Base-by-base conservation (phyloP, 2,888 invertebrate species). In the Cyclophora albipunctata region DNA sequence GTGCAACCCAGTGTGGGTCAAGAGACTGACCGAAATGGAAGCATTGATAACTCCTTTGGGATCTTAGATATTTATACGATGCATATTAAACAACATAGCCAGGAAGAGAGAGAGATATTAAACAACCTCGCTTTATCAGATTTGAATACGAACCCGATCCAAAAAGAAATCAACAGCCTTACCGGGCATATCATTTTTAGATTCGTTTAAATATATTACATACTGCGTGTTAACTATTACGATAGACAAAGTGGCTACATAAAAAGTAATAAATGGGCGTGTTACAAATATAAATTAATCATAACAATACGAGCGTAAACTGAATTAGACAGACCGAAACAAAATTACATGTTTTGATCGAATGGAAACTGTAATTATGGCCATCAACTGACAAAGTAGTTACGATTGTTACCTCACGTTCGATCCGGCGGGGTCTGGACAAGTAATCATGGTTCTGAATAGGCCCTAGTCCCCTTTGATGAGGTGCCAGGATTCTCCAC, bases 391-490 rank as follows among this genome's bases (percentile, higher is more conserved):
- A 58, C 62, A 57, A 64, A 63, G 69, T 66, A 62, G 62, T 63
- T 60, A 64, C 66, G 64, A 63, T 65, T 67, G 52, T 63, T 57
- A 46, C 50, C 46, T 51, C 65, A 66, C 64, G 64, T 58, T 53
- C 53, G 60, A 58, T 48, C 53, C 66, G 57, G 59, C 56, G 60
- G 58, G 58, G 55, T 60, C 52, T 58, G 58, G 63, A 69, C 71
- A 74, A 73, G 78, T 70, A 85, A 86, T 85, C 78, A 82, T 62
- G 69, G 65, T 72, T 75, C 75, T 82, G 78, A 82, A 84, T 80
- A 80, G 75, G 67, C 60, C 67, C 66, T 58, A 66, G 69, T 62
- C 71, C 76, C 76, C 73, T 81, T 80, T 75, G 76, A 81, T 67
- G 61, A 59, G 63, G 66, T 69, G 70, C 62, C 75, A 84, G 85